These are phyloP conservation scores for Anolis apletophallus DNA, from an alignment of 2,797 vertebrate genomes.

Conservation along the genomic window DNA sequence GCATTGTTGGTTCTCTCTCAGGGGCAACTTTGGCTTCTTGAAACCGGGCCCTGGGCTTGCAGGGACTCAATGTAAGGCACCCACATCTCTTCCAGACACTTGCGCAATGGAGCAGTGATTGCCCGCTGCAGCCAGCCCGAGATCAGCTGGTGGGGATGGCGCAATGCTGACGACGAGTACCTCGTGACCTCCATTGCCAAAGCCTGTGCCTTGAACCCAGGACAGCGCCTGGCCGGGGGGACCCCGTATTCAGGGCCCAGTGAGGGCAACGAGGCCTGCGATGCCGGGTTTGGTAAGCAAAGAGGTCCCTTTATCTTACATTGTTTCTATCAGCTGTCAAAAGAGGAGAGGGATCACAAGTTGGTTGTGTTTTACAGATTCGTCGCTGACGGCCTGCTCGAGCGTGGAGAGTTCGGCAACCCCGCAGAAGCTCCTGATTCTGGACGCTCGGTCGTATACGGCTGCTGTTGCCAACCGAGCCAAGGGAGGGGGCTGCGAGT, in stretches of 20 bases:
- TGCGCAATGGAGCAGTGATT: conserved; percentile 92
- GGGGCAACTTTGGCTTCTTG: background rate
- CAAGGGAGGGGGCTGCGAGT: conserved; percentile 98
- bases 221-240: conserved; percentile 68
- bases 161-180: conserved; percentile 96
- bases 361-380: conserved; percentile 80
- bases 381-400: conserved; percentile 88
- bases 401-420: conserved; percentile 85
- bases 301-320: background rate
- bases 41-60: background rate
- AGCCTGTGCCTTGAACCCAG: conserved; percentile 92
- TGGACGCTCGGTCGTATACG: conserved; percentile 97
- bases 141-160: conserved; percentile 99
- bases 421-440: conserved; percentile 94
- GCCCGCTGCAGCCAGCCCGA: conserved; percentile 98
- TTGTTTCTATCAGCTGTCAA: background rate
- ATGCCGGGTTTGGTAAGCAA: conserved; percentile 96
- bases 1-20: too few relatives aligned
- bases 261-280: conserved; percentile 86
- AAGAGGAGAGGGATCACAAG: conserved; percentile 6
- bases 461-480: conserved; percentile 97
- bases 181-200: conserved; percentile 97
- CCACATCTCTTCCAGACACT: conserved; percentile 81
- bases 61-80: background rate
- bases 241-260: conserved; percentile 67